Base-by-base conservation (phyloP, 2,888 invertebrate species). In the Euplexia lucipara region DNA sequence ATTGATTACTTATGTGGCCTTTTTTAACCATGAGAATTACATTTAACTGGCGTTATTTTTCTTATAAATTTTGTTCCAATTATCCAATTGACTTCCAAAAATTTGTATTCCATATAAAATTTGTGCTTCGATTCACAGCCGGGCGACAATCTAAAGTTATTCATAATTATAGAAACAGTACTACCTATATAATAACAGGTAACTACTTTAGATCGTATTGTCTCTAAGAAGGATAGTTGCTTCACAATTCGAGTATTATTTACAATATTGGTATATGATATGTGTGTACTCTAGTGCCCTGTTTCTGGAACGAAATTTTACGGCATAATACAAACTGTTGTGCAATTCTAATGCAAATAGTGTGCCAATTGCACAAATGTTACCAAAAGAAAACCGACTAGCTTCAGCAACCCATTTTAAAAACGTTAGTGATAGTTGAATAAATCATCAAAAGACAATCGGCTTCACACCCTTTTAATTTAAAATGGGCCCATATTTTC, bases 81-180 rank as follows among this genome's bases (percentile, higher is more conserved):
- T 70, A 42, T 16, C 42, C 42, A 72, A 79, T 77, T 78, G 72
- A 67, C 66, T 62, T 64, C 53, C 41, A 60, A 66, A 59, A 54
- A 64, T 48, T 72, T 74, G 45, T 60, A 26, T 56, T 58, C 39
- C 20, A 47, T 79, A 70, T 56, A 75, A 81, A 78, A 72, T 79
- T 85, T 88, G 85, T 86, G 88, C 86, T 84, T 82, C 63, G 66
- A 73, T 79, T 87, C 87, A 88, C 88, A 88, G 87, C 88, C 87
- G 76, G 75, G 32, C 53, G 76, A 79, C 66, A 71, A 75, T 67
- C 67, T 79, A 70, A 41, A 51, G 44, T 60, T 65, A 65, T 32
- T 32, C 20, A 44, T 49, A 35, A 34, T 41, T 12, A 59, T 52
- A 44, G 56, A 74, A 65, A 70, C 44, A 18, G 26, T 64, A 51